These are phyloP conservation scores for Haliclystus octoradiatus DNA, from an alignment of 30 jellyfish, hydroid and myxozoan genomes.

Conservation along the genomic window DNA sequence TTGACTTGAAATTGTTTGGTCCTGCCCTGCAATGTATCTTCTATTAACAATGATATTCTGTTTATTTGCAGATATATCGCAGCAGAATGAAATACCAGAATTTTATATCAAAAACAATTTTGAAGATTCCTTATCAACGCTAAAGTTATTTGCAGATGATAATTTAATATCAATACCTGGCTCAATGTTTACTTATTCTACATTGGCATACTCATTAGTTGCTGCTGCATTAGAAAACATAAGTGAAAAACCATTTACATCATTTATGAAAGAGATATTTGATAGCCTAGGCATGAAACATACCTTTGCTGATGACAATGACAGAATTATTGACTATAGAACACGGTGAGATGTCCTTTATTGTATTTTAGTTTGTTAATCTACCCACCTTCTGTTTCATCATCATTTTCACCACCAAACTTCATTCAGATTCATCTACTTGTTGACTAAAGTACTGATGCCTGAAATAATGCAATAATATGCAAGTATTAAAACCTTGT, in stretches of 20 bases:
- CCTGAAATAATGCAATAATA: no score
- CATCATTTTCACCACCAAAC: no score
- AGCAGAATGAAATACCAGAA: conserved; percentile 8
- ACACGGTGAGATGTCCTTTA: conserved; percentile 21
- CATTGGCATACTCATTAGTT: conserved; percentile 62
- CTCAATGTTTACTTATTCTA: conserved; percentile 36
- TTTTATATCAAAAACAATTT: conserved; percentile 27
- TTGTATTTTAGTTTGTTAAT: neutral
- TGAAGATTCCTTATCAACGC: conserved; percentile 14
- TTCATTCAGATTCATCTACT: no score
- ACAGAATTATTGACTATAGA: conserved; percentile 36
- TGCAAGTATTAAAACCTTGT: no score
- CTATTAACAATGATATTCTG: no score
- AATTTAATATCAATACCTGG: conserved; percentile 55
- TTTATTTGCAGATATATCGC: neutral
- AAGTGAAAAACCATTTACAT: conserved; percentile 23
- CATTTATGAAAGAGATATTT: conserved; percentile 36
- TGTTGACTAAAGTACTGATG: no score
- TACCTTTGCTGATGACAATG: conserved; percentile 35
- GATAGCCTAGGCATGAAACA: conserved; percentile 31
- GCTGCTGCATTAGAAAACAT: conserved; percentile 48
- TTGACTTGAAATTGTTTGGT: no score
- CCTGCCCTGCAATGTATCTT: no score
- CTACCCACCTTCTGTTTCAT: neutral
- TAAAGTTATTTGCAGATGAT: conserved; percentile 26